phyloP scores from a whole-genome alignment of 2,113 vertebrate species.

The Orientallactaga bullata region DNA sequence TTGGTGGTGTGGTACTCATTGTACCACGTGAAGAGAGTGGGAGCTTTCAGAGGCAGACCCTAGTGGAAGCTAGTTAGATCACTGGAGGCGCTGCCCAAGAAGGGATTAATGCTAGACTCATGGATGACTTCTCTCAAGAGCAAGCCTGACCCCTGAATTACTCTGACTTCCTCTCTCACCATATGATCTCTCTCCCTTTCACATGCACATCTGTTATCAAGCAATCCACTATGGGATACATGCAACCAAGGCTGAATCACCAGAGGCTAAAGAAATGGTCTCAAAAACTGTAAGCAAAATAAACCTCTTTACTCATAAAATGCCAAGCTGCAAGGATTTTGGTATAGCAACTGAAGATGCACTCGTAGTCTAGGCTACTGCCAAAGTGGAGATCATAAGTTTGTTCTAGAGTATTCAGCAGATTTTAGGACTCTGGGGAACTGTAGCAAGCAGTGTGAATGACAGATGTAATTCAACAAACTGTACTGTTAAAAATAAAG shows the following conservation, averaged over 20 bases:
- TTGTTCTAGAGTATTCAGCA: slow-evolving; percentile 18
- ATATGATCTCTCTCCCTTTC: neutral
- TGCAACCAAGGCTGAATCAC: neutral
- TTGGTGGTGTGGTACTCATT: neutral
- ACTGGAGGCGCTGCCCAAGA: neutral
- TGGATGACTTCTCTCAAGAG: neutral
- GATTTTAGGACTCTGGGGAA: slow-evolving; percentile 35
- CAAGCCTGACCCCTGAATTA: neutral
- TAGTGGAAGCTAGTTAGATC: neutral
- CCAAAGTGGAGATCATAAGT: slow-evolving; percentile 1
- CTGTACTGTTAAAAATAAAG: slow-evolving; percentile 34
- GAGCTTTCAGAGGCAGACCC: neutral
- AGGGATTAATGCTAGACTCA: neutral
- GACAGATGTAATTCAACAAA: slow-evolving; percentile 26
- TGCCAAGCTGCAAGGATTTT: neutral
- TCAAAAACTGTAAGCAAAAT: neutral
- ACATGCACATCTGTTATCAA: neutral
- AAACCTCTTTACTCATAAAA: neutral
- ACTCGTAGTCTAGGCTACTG: neutral
- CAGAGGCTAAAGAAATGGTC: no score
- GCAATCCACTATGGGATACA: neutral
- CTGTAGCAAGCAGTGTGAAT: slow-evolving; percentile 32
- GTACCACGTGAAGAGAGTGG: neutral
- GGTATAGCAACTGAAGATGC: neutral
- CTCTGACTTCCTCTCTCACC: neutral